phyloP scores from a whole-genome alignment of 1,140 invertebrate genomes.

The Euwallacea similis region DNA sequence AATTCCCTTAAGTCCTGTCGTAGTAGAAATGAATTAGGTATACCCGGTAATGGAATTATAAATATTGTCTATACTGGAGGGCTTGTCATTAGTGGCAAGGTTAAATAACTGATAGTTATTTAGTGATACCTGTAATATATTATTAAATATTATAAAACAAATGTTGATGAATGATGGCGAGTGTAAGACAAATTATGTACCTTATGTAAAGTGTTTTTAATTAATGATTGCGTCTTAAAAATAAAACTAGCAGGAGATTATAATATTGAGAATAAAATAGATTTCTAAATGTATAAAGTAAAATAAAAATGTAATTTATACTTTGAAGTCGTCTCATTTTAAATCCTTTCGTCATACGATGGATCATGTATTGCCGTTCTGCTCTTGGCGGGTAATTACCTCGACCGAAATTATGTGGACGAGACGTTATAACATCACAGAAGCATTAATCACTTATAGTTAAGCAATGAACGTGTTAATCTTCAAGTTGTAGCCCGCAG shows the following conservation, averaged over 20 bases:
- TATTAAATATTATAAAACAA: conserved; percentile 41
- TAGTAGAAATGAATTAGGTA: conserved; percentile 18
- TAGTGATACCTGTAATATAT: conserved; percentile 48
- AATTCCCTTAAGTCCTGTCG: background rate
- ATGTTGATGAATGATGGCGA: conserved; percentile 47
- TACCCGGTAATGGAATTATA: conserved; percentile 34
- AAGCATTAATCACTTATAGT: too few relatives aligned
- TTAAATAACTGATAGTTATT: conserved; percentile 25
- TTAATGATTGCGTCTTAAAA: conserved; percentile 40
- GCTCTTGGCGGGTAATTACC: too few relatives aligned
- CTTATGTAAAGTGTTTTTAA: conserved; percentile 52
- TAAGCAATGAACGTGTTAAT: too few relatives aligned
- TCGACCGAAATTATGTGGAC: too few relatives aligned
- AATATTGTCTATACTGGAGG: conserved; percentile 26
- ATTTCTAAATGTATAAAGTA: conserved; percentile 50
- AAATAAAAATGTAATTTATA: conserved; percentile 2
- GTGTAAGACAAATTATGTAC: conserved; percentile 49
- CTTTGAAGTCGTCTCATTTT: too few relatives aligned
- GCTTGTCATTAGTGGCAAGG: conserved; percentile 24
- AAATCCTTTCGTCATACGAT: too few relatives aligned
- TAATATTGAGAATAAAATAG: conserved; percentile 45
- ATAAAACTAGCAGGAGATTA: conserved; percentile 41
- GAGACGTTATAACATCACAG: too few relatives aligned
- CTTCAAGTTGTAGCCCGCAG: background rate
- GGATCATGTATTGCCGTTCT: too few relatives aligned